Base-by-base conservation (phyloP, 92 coral and sea anemone species). In the Parazoanthus swiftii region DNA sequence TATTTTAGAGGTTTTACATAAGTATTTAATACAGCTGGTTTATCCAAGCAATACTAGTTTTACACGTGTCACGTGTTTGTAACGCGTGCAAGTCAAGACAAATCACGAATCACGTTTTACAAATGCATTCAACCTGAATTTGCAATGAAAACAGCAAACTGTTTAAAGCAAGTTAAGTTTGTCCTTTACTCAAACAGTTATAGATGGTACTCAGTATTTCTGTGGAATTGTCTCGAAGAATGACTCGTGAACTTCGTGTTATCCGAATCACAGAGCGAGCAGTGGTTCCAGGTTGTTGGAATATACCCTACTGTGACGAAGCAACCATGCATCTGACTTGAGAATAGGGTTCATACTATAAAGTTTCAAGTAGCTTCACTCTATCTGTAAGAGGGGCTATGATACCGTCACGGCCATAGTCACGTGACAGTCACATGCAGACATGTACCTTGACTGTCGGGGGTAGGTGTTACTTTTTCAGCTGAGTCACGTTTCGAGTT, bases 281-380 rank as follows among this genome's bases (percentile, higher is more conserved):
- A 63, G 8, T 63, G 23, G 21, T 21, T 0, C 18, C 16, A 54
- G 59, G 3, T 54, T 4, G 5, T 21, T 63, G 70, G 70, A 63
- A 20, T 63, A 5, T 63, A 18, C 0, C 70, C 23, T 20, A 63
- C 3, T 4, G 25, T 63, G 25, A 21, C 25, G 26, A 63, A 3
- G 25, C 21, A 63, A 20, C 6, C 14, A 63, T 20, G 70, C 70
- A 5, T 3, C 10, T 3, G 20, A 7, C 25, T 25, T 20, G 70
- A 33, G 76, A 13, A 15, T 13, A 18, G 20, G 21, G 42, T 33
- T 36, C 36, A 26, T 1, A 6, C 29, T 95, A 95, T 59, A 94
- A 88, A 71, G 93, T 97, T 56, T 91, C 94, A 72, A 90, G 89
- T 5, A 94, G 97, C 90, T 94, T 91, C 72, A 95, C 94, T 7